Percentiles rank a stretch among this genome's conserved stretches.
Conservation (phyloP, 2,113 vertebrate genomes). For the Bubo scandiacus region DNA sequence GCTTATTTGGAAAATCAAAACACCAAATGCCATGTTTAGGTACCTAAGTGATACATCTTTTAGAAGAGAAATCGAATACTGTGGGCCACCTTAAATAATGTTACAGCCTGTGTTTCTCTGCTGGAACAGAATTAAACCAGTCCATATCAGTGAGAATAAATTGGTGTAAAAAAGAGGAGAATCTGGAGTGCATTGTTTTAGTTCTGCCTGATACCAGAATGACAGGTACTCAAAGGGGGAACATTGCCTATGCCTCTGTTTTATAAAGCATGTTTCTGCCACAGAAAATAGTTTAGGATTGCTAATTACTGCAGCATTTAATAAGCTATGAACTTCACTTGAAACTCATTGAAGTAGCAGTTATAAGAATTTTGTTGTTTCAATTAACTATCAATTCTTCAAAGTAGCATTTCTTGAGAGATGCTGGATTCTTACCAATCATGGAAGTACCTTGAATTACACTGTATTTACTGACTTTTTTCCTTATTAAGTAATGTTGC, state of each 20-base stretch:
- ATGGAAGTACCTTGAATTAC: background rate
- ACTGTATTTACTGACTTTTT: background rate
- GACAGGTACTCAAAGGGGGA: background rate
- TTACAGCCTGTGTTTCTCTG: background rate
- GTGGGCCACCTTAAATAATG: background rate
- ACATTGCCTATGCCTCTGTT: background rate
- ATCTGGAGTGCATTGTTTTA: background rate
- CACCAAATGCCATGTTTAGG: background rate
- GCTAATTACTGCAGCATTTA: background rate
- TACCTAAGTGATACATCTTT: background rate
- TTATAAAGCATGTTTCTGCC: background rate
- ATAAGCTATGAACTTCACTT: background rate
- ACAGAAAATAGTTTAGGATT: background rate
- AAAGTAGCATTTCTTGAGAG: background rate
- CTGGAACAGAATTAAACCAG: background rate
- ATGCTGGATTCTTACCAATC: background rate
- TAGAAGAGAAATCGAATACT: background rate
- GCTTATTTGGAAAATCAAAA: background rate
- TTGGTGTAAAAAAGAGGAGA: background rate
- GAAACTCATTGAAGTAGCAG: background rate
- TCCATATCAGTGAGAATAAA: background rate
- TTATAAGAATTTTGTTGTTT: background rate
- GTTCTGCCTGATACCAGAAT: background rate
- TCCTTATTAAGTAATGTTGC: background rate
- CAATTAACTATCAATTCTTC: background rate